phyloP scores from a whole-genome alignment of 2,888 invertebrate genomes.

The Drosophila formosana region DNA sequence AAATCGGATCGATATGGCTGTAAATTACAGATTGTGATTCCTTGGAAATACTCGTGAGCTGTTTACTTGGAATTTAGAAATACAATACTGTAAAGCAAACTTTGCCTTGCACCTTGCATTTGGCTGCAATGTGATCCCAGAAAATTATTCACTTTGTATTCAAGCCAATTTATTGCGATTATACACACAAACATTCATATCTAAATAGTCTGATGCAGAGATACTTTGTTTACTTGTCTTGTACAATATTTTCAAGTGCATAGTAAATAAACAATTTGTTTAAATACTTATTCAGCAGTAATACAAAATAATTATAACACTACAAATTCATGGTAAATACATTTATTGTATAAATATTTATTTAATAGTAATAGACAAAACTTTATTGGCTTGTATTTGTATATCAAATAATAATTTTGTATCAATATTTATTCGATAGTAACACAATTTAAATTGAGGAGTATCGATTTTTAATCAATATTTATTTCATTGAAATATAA shows the following conservation, averaged over 20 bases:
- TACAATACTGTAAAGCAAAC: slow-evolving; percentile 1
- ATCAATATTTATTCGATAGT: too few species aligned
- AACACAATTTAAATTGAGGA: too few species aligned
- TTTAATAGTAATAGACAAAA: too few species aligned
- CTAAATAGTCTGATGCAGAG: background rate
- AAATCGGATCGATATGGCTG: slow-evolving; percentile 6
- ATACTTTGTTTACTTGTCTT: background rate
- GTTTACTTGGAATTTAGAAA: slow-evolving; percentile 2
- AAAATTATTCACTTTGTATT: background rate
- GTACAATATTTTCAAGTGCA: background rate
- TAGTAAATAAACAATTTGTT: too few species aligned
- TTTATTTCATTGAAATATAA: too few species aligned
- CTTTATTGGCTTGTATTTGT: too few species aligned
- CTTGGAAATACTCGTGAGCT: background rate
- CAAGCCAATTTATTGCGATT: background rate
- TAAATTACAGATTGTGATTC: background rate
- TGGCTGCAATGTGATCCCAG: background rate
- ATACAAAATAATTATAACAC: too few species aligned
- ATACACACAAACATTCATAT: background rate
- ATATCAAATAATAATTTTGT: too few species aligned
- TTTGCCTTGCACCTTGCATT: background rate
- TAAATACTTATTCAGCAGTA: too few species aligned
- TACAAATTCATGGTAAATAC: too few species aligned
- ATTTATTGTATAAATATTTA: too few species aligned
- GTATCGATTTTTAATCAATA: too few species aligned